Evolutionary conservation across 2,888 invertebrate species (phyloP).

Genomic region (Fragum whitleyi): DNA sequence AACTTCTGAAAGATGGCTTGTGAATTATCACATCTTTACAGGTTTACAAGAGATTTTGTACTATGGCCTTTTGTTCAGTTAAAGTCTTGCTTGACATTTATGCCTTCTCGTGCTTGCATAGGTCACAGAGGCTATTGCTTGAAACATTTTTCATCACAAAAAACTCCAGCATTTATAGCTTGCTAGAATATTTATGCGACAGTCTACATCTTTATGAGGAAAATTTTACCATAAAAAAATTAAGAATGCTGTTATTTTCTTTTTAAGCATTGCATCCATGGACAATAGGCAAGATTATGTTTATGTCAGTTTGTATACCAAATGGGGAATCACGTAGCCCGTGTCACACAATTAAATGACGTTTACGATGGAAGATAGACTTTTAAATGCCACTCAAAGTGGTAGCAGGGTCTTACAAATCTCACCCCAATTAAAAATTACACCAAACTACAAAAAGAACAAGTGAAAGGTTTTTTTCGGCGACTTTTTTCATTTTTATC

Average conservation of each 20-base stretch:
- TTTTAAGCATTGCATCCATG: not conserved
- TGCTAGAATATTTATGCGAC: constrained; percentile 19
- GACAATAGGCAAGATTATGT: constrained; percentile 12
- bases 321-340: not conserved
- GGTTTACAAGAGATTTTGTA: not conserved
- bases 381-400: constrained; percentile 14
- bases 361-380: constrained; percentile 14
- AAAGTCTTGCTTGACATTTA: not conserved
- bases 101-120: not conserved
- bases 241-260: not conserved
- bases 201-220: constrained; percentile 6
- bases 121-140: constrained; percentile 6
- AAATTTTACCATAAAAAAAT: constrained; percentile 2
- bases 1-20: not conserved
- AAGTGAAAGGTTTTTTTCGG: not conserved
- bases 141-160: constrained; percentile 22
- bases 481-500: no score
- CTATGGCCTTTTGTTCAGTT: constrained; percentile 6
- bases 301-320: constrained; percentile 2
- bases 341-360: constrained; percentile 18
- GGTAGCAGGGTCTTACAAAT: constrained; percentile 10
- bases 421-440: constrained; percentile 18
- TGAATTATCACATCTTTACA: not conserved
- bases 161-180: constrained; percentile 13
- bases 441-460: not conserved